A percentile compares a stretch with the other conserved stretches of the same genome.
Conservation (phyloP, 2,888 invertebrate genomes). For the Sphinx pinastri region DNA sequence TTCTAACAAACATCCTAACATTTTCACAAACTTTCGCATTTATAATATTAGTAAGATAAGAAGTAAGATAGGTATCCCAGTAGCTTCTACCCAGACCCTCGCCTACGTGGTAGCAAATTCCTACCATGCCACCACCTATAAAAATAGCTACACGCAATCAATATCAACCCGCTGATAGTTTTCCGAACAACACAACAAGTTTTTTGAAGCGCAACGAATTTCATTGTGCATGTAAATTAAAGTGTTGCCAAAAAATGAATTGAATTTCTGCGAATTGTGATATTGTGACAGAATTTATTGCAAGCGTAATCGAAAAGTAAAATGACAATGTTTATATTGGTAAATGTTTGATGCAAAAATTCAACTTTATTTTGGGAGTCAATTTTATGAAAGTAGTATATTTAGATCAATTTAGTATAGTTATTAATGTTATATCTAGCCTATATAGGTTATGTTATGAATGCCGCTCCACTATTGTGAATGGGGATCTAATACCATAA, state of each 20-base stretch:
- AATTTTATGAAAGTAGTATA: no score
- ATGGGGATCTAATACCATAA: no score
- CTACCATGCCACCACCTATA: not conserved
- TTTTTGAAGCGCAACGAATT: conserved; percentile 16
- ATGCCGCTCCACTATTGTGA: no score
- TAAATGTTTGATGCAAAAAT: not conserved
- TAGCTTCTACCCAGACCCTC: no score
- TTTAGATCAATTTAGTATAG: no score
- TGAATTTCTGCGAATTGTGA: conserved; percentile 8
- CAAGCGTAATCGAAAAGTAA: not conserved
- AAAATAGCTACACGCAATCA: not conserved
- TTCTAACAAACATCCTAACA: no score
- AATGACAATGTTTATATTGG: not conserved
- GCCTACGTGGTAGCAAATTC: no score
- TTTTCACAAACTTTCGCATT: no score
- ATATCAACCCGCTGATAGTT: not conserved
- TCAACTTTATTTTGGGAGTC: not conserved
- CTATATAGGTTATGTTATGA: no score
- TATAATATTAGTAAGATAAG: no score
- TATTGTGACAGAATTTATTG: not conserved
- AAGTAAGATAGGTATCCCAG: no score
- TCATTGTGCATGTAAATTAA: conserved; percentile 14
- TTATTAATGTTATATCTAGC: no score
- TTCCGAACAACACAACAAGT: not conserved
- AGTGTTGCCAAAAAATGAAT: conserved; percentile 11